Evolutionary conservation across 2,888 invertebrate genomes (phyloP).

Genomic region (Cephus pulcher): DNA sequence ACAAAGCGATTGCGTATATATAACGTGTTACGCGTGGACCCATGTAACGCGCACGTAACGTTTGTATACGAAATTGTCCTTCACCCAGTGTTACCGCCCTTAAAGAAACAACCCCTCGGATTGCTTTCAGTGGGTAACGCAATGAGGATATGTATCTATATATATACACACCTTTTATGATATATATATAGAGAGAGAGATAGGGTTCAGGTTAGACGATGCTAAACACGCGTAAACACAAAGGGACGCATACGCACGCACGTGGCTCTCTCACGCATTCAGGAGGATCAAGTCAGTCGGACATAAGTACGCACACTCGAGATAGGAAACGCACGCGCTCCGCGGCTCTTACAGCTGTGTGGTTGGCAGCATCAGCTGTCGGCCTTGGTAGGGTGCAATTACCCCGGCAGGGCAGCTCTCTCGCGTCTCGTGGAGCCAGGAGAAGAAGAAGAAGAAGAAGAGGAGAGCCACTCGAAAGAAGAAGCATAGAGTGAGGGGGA

Average conservation of each 20-base stretch:
- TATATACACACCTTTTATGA: too few species aligned
- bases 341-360: slow-evolving; percentile 31
- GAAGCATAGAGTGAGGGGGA: slow-evolving; percentile 4
- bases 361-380: slow-evolving; percentile 64
- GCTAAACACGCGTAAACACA: slow-evolving; percentile 25
- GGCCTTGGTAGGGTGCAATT: slow-evolving; percentile 67
- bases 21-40: too few species aligned
- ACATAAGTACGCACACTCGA: neutral
- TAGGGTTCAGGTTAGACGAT: too few species aligned
- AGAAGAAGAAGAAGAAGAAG: slow-evolving; percentile 25
- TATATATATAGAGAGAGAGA: too few species aligned
- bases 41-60: too few species aligned
- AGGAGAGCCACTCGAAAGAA: slow-evolving; percentile 5
- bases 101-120: too few species aligned
- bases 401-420: slow-evolving; percentile 53
- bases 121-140: too few species aligned
- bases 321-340: neutral
- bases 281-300: neutral
- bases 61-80: too few species aligned
- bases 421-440: slow-evolving; percentile 12
- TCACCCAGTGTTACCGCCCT: too few species aligned
- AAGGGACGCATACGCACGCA: slow-evolving; percentile 13
- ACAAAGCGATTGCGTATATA: too few species aligned
- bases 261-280: neutral
- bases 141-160: too few species aligned